These are phyloP conservation scores for Thaumatotibia leucotreta DNA, from an alignment of 1,140 invertebrate species.

Conservation along the genomic window DNA sequence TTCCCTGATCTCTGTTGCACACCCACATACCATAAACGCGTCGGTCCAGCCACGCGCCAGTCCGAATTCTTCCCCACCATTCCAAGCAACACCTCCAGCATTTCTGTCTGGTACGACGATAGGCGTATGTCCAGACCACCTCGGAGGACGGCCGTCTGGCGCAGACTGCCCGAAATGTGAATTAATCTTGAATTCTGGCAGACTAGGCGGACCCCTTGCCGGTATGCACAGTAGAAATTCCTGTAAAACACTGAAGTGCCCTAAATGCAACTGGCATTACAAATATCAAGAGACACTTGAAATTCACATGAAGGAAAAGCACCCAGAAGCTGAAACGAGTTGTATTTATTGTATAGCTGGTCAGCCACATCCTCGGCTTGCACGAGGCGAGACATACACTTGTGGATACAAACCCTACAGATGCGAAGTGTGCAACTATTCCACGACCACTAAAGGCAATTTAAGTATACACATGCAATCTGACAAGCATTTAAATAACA, in stretches of 20 bases:
- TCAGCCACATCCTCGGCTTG: constrained; percentile 97
- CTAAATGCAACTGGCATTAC: constrained; percentile 99
- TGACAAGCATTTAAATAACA: constrained; percentile 99
- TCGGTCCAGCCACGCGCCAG: constrained; percentile 78
- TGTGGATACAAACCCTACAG: constrained; percentile 99
- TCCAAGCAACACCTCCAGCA: constrained; percentile 83
- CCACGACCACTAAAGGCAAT: constrained; percentile 99
- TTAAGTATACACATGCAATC: constrained; percentile 99
- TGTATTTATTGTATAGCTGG: constrained; percentile 99
- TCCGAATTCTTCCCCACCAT: constrained; percentile 80
- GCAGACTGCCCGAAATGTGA: constrained; percentile 97
- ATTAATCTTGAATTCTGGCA: constrained; percentile 91
- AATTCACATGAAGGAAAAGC: constrained; percentile 99
- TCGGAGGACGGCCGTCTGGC: constrained; percentile 94
- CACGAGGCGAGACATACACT: constrained; percentile 98
- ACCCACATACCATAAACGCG: constrained; percentile 77
- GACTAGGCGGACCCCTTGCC: constrained; percentile 87
- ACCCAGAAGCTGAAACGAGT: constrained; percentile 97
- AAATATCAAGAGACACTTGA: constrained; percentile 99
- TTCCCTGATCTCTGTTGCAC: constrained; percentile 73
- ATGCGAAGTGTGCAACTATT: constrained; percentile 99
- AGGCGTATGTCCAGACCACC: constrained; percentile 95
- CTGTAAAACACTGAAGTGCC: constrained; percentile 99
- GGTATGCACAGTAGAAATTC: constrained; percentile 97
- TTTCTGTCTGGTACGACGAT: constrained; percentile 92